Evolutionary conservation across 2,888 invertebrate species (phyloP).

Genomic region (Epirrhoe alternata): DNA sequence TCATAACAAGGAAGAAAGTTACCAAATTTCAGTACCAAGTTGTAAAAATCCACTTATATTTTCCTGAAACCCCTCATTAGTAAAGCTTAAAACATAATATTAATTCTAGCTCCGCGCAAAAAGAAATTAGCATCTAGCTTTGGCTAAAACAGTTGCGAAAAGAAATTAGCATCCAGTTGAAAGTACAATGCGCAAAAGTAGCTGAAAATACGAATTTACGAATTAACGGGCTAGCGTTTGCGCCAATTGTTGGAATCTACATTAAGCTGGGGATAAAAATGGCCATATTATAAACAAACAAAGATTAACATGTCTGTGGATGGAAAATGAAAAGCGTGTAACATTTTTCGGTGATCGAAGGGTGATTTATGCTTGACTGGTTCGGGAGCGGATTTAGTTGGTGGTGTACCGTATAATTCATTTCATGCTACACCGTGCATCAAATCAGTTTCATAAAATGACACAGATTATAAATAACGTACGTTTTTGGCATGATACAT

Average conservation of each 20-base stretch:
- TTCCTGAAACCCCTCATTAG: background rate
- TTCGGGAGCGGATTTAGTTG: background rate
- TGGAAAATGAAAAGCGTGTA: slow-evolving; percentile 37
- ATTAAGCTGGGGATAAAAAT: slow-evolving; percentile 39
- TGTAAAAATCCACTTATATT: background rate
- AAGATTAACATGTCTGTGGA: slow-evolving; percentile 45
- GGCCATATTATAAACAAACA: slow-evolving; percentile 45
- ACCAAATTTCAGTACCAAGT: background rate
- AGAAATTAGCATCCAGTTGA: slow-evolving; percentile 19
- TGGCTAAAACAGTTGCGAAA: slow-evolving; percentile 14
- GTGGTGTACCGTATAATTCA: background rate
- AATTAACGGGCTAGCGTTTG: slow-evolving; percentile 17
- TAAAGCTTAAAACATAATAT: background rate
- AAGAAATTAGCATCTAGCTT: slow-evolving; percentile 15
- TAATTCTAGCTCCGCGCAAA: slow-evolving; percentile 10
- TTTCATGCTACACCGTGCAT: background rate
- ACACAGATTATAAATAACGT: background rate
- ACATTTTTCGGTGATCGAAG: slow-evolving; percentile 50
- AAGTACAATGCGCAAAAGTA: slow-evolving; percentile 17
- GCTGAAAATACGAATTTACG: slow-evolving; percentile 11
- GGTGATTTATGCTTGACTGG: slow-evolving; percentile 36
- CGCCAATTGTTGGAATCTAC: slow-evolving; percentile 40
- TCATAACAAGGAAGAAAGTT: background rate
- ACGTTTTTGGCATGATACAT: too few species aligned
- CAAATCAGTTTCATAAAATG: background rate